phyloP scores from a whole-genome alignment of 2,113 vertebrate species.

The Dasyornis broadbenti region DNA sequence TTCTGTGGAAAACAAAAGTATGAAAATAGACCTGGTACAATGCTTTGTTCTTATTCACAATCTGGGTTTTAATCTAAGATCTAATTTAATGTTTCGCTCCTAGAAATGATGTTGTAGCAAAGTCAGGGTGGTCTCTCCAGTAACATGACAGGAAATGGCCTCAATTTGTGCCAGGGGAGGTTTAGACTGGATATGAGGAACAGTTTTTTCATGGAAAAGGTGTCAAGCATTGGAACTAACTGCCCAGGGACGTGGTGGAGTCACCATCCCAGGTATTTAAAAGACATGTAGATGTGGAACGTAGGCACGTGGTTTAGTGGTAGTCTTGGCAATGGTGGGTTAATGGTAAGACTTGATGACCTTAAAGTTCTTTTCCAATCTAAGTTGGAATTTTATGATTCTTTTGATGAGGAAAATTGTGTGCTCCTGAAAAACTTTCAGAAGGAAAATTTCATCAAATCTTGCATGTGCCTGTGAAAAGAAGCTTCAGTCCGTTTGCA shows the following conservation, averaged over 20 bases:
- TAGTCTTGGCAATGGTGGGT: not conserved
- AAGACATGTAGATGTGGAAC: not conserved
- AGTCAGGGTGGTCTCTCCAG: accelerated
- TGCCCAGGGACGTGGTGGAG: not conserved
- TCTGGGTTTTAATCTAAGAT: not conserved
- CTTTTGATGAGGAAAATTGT: not conserved
- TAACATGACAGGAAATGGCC: not conserved
- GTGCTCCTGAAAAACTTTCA: not conserved
- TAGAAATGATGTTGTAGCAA: not conserved
- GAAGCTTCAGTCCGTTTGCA: not conserved
- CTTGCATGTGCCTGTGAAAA: not conserved
- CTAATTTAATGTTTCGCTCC: not conserved
- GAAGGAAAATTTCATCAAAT: not conserved
- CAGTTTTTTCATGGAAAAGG: not conserved
- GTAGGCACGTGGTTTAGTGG: not conserved
- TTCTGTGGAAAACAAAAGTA: not conserved
- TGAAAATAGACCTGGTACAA: not conserved
- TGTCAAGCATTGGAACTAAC: not conserved
- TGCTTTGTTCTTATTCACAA: not conserved
- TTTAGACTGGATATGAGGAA: not conserved
- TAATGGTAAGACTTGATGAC: not conserved
- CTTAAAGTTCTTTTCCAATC: not conserved
- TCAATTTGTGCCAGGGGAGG: not conserved
- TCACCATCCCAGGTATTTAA: not conserved
- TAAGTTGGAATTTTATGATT: not conserved